phyloP scores from a whole-genome alignment of 2,888 invertebrate genomes.

The Tholera decimalis region DNA sequence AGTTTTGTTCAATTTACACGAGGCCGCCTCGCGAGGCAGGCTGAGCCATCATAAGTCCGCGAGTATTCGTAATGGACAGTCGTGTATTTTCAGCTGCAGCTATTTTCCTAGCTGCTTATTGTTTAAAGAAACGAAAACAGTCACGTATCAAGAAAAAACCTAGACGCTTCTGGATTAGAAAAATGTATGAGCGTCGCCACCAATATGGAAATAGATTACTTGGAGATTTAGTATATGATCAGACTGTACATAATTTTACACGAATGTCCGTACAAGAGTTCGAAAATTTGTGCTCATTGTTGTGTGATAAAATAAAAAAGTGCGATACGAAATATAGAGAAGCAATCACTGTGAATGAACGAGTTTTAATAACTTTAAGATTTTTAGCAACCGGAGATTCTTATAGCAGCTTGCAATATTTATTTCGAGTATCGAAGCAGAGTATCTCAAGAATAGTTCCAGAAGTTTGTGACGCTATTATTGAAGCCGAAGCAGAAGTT shows the following conservation, averaged over 20 bases:
- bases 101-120: slow-evolving; percentile 56
- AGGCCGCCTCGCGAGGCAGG: slow-evolving; percentile 40
- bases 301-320: slow-evolving; percentile 40
- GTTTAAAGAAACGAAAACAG: slow-evolving; percentile 50
- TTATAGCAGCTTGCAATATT: slow-evolving; percentile 18
- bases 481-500: too few species aligned
- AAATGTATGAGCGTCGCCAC: too few species aligned
- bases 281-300: slow-evolving; percentile 57
- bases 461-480: slow-evolving; percentile 21
- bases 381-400: slow-evolving; percentile 15
- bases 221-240: too few species aligned
- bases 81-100: slow-evolving; percentile 60
- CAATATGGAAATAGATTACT: too few species aligned
- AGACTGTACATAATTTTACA: slow-evolving; percentile 3
- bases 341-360: slow-evolving; percentile 39
- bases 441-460: slow-evolving; percentile 12
- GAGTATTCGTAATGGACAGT: slow-evolving; percentile 60
- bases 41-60: slow-evolving; percentile 56
- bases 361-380: slow-evolving; percentile 13
- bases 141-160: slow-evolving; percentile 56
- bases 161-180: slow-evolving; percentile 25
- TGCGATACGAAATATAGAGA: slow-evolving; percentile 42
- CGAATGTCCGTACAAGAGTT: slow-evolving; percentile 45
- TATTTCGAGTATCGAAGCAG: slow-evolving; percentile 17
- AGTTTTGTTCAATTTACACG: slow-evolving; percentile 52